Conservation (phyloP, 2,888 invertebrate genomes). For the Trichopria drosophilae region DNA sequence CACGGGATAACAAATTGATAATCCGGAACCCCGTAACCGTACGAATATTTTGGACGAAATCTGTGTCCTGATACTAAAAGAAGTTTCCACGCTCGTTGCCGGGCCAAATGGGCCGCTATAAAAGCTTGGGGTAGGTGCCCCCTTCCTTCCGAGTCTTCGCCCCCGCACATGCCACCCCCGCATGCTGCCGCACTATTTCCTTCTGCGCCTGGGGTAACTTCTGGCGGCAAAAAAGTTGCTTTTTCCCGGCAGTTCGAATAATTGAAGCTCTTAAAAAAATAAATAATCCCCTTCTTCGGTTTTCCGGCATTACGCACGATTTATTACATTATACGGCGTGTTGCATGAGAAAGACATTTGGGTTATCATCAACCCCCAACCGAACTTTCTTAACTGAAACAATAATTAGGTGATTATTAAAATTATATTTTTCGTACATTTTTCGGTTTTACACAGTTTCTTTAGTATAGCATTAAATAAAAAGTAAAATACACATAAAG, state of each 20-base stretch:
- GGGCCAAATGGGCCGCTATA: constrained; percentile 59
- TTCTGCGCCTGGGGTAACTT: constrained; percentile 10
- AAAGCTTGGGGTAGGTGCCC: constrained; percentile 45
- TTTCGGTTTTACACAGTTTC: no score
- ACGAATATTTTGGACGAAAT: constrained; percentile 54
- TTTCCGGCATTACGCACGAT: no score
- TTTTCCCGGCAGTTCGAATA: constrained; percentile 25
- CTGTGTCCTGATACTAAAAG: constrained; percentile 55
- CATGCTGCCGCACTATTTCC: constrained; percentile 7
- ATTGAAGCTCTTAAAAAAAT: constrained; percentile 33
- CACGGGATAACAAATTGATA: constrained; percentile 57
- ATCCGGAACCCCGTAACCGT: constrained; percentile 55
- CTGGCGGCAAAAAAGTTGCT: constrained; percentile 30
- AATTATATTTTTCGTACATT: no score
- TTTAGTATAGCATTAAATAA: no score
- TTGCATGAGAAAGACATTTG: no score
- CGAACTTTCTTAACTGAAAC: no score
- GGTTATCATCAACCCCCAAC: no score
- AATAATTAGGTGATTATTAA: no score
- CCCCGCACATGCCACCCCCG: constrained; percentile 28
- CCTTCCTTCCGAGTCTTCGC: constrained; percentile 12
- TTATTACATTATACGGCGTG: no score
- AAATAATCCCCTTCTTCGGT: no score
- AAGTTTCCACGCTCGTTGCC: constrained; percentile 58
- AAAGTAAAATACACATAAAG: no score